A percentile compares a stretch with the other conserved stretches of the same genome.
Evolutionary conservation across 2,113 vertebrate genomes (phyloP).

Genomic region (Pipa parva): DNA sequence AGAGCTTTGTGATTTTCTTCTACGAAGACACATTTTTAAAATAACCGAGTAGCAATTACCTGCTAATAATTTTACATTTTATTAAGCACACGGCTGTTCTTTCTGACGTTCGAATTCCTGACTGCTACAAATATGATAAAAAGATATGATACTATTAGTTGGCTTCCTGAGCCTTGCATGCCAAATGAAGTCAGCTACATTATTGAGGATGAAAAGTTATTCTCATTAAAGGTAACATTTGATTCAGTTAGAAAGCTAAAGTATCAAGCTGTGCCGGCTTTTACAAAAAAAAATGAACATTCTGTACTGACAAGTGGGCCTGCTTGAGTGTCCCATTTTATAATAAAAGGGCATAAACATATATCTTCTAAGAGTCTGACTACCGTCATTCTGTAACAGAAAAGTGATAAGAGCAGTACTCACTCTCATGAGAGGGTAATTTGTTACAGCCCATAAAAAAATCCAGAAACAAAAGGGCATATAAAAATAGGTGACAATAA

Average conservation of each 20-base stretch:
- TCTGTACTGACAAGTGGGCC: not conserved
- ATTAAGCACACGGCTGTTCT: too few species aligned
- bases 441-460: not conserved
- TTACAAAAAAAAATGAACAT: too few species aligned
- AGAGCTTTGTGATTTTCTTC: too few species aligned
- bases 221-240: not conserved
- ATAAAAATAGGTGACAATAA: not conserved
- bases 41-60: too few species aligned
- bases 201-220: not conserved
- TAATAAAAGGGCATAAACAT: not conserved
- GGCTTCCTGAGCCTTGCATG: not conserved
- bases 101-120: too few species aligned
- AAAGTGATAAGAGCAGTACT: not conserved
- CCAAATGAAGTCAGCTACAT: not conserved
- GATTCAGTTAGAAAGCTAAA: too few species aligned
- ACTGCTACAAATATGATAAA: too few species aligned
- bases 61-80: too few species aligned
- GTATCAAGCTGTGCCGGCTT: too few species aligned
- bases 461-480: not conserved
- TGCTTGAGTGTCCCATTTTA: not conserved
- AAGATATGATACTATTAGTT: too few species aligned
- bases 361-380: not conserved
- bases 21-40: too few species aligned
- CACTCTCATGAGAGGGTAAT: not conserved
- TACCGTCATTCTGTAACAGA: not conserved